Evolutionary conservation across 2,113 vertebrate species (phyloP), one percentile per base, ranked within the genome.

Genomic region (Poeciliopsis turrubarensis): DNA sequence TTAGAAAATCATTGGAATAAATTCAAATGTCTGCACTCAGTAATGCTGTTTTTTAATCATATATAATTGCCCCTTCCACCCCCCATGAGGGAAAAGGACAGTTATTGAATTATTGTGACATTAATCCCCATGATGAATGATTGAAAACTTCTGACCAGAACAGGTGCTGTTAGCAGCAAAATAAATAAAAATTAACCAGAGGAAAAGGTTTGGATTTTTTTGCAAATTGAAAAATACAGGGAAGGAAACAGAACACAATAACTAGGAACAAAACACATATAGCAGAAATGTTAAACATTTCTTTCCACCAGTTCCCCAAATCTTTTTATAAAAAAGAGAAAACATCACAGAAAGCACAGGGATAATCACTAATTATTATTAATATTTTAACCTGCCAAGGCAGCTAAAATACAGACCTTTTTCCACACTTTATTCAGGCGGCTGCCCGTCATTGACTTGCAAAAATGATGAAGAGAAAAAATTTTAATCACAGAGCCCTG

Each of bases 391-490:
- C 79, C 72, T 86, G 82, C 79, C 72, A 5, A 37, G 57, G 75
- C 73, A 85, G 72, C 91, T 76, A 68, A 72, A 82, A 92, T 96
- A 98, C 97, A 95, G 95, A 98, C 97, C 96, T 98, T 98, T 93
- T 97, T 97, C 96, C 97, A 98, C 71, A 97, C 96, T 97, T 98
- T 97, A 94, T 95, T 96, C 90, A 97, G 95, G 90, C 94, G 95
- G 87, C 89, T 92, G 84, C 87, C 95, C 67, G 96, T 94, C 66
- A 94, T 95, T 91, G 91, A 95, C 96, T 99, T 96, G 93, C 92
- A 92, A 90, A 93, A 92, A 94, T 84, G 82, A 89, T 80, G 87
- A 81, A 87, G 90, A 95, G 83, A 94, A 84, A 87, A 89, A 73
- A 84, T 88, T 95, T 95, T 80, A 94, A 95, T 95, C 27, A 75